Evolutionary conservation across 2,113 vertebrate species (phyloP).

Genomic region (Choloepus hoffmanni): DNA sequence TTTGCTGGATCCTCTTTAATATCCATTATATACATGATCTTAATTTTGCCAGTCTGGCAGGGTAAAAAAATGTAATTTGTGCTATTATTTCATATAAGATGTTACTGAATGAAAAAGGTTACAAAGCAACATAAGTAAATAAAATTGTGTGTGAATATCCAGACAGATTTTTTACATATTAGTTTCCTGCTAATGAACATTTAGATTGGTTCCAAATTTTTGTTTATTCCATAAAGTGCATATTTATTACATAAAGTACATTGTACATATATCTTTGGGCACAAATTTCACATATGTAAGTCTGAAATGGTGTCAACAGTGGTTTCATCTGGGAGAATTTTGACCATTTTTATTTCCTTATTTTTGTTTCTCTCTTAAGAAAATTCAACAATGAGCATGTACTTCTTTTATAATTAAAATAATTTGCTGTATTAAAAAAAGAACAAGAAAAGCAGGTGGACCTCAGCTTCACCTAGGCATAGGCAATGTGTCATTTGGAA

Average conservation of each 20-base stretch:
- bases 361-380: neutral
- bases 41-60: neutral
- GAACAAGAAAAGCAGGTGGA: neutral
- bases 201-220: neutral
- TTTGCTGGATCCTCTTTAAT: neutral
- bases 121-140: constrained; percentile 21
- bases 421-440: neutral
- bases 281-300: neutral
- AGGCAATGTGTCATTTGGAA: neutral
- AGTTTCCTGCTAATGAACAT: neutral
- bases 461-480: neutral
- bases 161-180: neutral
- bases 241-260: neutral
- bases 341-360: neutral
- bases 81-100: neutral
- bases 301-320: neutral
- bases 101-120: constrained; percentile 5
- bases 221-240: neutral
- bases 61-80: neutral
- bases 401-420: neutral
- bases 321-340: neutral
- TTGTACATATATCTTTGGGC: neutral
- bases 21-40: neutral
- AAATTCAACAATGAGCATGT: neutral
- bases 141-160: neutral